phyloP scores from a whole-genome alignment of 2,113 vertebrate species.

The Columba janthina region DNA sequence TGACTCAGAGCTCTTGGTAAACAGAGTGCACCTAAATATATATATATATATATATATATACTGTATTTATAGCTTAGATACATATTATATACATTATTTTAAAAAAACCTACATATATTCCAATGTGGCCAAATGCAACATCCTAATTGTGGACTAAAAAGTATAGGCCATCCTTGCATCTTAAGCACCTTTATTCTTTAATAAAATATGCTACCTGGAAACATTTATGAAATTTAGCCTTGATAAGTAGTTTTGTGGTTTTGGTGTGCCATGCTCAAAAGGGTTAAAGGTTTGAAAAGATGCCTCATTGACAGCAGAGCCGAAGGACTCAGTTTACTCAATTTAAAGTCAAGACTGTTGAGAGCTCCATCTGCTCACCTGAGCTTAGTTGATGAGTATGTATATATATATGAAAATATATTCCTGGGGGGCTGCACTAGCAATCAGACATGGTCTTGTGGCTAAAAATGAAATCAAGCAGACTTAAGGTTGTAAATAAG shows the following conservation, averaged over 20 bases:
- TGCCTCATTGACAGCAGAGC: too few species aligned
- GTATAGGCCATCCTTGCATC: neutral
- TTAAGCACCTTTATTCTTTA: neutral
- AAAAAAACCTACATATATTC: neutral
- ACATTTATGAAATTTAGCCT: fast-evolving
- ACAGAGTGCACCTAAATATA: neutral
- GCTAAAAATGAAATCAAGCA: neutral
- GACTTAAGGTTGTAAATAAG: too few species aligned
- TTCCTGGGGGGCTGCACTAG: neutral
- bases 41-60: neutral
- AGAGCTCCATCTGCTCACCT: too few species aligned
- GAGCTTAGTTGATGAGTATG: too few species aligned
- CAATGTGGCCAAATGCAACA: neutral
- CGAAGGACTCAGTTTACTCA: too few species aligned
- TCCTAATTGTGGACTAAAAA: neutral
- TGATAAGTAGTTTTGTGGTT: neutral
- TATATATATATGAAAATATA: too few species aligned
- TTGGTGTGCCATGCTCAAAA: fast-evolving
- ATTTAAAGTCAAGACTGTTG: too few species aligned
- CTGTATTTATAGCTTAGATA: neutral
- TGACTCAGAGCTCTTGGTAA: neutral
- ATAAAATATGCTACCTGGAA: too few species aligned
- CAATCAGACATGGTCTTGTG: fast-evolving
- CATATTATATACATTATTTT: too few species aligned
- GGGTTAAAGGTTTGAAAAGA: neutral